phyloP scores from a whole-genome alignment of 2,113 vertebrate species.

The Syrmaticus mikado region DNA sequence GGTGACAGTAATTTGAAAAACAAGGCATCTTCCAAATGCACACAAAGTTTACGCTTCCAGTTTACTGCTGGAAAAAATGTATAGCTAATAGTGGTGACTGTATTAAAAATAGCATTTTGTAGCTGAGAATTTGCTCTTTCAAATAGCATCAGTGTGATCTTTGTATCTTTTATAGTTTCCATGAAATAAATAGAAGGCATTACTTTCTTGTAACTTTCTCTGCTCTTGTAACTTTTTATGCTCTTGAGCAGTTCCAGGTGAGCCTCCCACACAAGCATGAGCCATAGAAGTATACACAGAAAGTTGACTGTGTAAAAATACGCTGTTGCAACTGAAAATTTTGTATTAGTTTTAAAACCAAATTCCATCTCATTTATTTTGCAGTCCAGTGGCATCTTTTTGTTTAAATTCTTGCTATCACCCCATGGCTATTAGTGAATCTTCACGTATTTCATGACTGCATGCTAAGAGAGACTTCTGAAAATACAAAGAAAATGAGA shows the following conservation, averaged over 20 bases:
- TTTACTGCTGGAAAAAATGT: too few species aligned
- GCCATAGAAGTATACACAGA: background rate
- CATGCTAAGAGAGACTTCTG: background rate
- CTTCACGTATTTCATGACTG: background rate
- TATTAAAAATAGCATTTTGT: too few species aligned
- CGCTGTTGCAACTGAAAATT: background rate
- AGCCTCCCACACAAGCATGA: background rate
- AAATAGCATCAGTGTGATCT: too few species aligned
- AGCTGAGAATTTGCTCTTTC: too few species aligned
- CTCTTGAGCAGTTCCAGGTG: background rate
- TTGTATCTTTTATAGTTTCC: too few species aligned
- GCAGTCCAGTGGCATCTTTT: accelerated
- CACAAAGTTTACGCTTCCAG: too few species aligned
- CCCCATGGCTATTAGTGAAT: background rate
- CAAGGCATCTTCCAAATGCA: too few species aligned
- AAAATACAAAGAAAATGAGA: background rate
- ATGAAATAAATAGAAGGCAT: too few species aligned
- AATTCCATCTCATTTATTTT: background rate
- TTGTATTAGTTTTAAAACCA: background rate
- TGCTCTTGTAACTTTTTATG: background rate
- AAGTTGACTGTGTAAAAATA: background rate
- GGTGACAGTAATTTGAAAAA: too few species aligned
- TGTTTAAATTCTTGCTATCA: background rate
- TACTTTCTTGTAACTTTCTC: too few species aligned
- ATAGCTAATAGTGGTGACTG: too few species aligned